Conservation (phyloP, 2,797 vertebrate genomes). For the Delichon dasypus region DNA sequence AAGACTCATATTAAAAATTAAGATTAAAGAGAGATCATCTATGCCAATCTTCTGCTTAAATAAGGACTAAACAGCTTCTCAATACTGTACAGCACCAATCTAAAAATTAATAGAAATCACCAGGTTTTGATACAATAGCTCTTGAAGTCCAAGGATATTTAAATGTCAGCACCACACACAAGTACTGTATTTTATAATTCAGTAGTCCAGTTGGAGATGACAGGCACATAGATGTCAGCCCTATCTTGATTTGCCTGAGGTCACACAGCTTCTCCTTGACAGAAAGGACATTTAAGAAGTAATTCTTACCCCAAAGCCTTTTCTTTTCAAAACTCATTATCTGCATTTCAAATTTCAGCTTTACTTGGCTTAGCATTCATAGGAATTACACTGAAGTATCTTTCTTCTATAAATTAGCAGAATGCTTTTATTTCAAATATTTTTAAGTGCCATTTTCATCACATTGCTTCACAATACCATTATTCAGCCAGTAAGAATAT, state of each 20-base stretch:
- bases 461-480: neutral
- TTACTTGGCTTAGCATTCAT: neutral
- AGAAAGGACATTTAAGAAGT: neutral
- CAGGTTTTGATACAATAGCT: neutral
- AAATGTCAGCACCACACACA: rapidly evolving
- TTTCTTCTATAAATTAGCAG: neutral
- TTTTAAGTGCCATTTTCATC: neutral
- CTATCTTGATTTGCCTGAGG: neutral
- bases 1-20: neutral
- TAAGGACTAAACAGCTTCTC: neutral
- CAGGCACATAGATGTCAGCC: neutral
- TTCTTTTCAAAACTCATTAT: neutral
- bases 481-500: neutral
- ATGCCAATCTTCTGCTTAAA: neutral
- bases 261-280: neutral
- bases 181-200: neutral
- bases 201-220: neutral
- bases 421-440: neutral
- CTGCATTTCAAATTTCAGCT: neutral
- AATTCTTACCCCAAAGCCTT: neutral
- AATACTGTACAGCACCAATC: neutral
- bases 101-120: neutral
- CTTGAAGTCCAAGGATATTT: neutral
- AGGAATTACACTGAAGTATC: neutral
- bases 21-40: neutral